A percentile compares a stretch with the other conserved stretches of the same genome.
These are phyloP conservation scores for Pseudochirops corinnae DNA, from an alignment of 2,797 vertebrate species.

Conservation along the genomic window DNA sequence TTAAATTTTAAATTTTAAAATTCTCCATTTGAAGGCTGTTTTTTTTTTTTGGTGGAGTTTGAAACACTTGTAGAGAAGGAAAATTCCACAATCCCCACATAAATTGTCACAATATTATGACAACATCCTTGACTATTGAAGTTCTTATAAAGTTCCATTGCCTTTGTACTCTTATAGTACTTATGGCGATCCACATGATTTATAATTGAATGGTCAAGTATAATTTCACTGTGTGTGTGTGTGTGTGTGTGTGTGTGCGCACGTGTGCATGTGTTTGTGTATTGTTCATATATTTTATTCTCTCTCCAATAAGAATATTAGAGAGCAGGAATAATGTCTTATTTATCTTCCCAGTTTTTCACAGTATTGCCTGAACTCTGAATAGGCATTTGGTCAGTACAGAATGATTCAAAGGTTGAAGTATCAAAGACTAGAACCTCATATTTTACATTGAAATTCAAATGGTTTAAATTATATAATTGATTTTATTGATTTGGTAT, in stretches of 20 bases:
- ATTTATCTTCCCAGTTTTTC: not conserved
- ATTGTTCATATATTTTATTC: not conserved
- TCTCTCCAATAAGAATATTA: not conserved
- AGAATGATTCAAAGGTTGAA: not conserved
- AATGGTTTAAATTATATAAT: not conserved
- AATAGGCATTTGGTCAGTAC: not conserved
- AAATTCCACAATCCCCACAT: not conserved
- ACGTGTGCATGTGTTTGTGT: not conserved
- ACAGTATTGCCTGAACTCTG: not conserved
- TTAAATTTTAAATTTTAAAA: not conserved
- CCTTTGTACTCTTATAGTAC: constrained; percentile 5
- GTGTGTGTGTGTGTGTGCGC: too few species aligned
- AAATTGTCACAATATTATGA: not conserved
- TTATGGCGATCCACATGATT: constrained; percentile 2
- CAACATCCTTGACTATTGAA: not conserved
- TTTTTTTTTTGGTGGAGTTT: not conserved
- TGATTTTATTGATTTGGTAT: not conserved
- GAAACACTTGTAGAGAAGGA: not conserved
- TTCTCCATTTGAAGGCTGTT: not conserved
- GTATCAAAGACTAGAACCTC: not conserved
- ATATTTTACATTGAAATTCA: constrained; percentile 16
- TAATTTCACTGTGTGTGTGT: not conserved
- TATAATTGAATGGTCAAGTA: constrained; percentile 9
- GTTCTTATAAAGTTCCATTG: not conserved
- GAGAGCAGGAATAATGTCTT: not conserved